Percentiles rank a stretch among this genome's conserved stretches.
Conservation (phyloP, 2,888 invertebrate species). For the Rhaphigaster nebulosa region DNA sequence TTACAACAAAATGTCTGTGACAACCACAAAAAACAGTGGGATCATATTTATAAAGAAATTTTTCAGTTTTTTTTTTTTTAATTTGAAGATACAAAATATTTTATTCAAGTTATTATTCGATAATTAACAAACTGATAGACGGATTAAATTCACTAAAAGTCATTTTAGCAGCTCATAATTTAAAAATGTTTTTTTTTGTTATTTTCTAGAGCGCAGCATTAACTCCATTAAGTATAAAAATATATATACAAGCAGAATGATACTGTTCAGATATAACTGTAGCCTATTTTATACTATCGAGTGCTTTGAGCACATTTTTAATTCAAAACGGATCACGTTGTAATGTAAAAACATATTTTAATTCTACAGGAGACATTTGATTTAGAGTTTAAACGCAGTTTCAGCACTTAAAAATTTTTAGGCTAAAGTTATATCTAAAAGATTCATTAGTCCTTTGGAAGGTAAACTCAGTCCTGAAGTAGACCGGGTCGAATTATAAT, state of each 20-base stretch:
- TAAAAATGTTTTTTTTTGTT: neutral
- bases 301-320: neutral
- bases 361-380: neutral
- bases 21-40: conserved; percentile 19
- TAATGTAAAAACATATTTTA: neutral
- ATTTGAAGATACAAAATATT: conserved; percentile 46
- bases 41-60: conserved; percentile 9
- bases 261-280: neutral
- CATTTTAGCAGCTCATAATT: conserved; percentile 1
- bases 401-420: neutral
- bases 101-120: neutral
- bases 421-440: conserved; percentile 37
- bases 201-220: neutral
- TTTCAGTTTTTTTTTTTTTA: conserved; percentile 18
- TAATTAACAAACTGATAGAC: conserved; percentile 50
- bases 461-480: conserved; percentile 43
- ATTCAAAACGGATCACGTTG: neutral
- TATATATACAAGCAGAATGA: conserved; percentile 45
- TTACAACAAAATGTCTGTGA: conserved; percentile 15
- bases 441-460: neutral
- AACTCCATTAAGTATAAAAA: conserved; percentile 52
- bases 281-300: neutral
- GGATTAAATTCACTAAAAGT: conserved; percentile 54
- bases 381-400: neutral
- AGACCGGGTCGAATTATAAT: conserved; percentile 16